Base-by-base conservation (phyloP, 2,113 vertebrate genomes). In the Labrus mixtus region DNA sequence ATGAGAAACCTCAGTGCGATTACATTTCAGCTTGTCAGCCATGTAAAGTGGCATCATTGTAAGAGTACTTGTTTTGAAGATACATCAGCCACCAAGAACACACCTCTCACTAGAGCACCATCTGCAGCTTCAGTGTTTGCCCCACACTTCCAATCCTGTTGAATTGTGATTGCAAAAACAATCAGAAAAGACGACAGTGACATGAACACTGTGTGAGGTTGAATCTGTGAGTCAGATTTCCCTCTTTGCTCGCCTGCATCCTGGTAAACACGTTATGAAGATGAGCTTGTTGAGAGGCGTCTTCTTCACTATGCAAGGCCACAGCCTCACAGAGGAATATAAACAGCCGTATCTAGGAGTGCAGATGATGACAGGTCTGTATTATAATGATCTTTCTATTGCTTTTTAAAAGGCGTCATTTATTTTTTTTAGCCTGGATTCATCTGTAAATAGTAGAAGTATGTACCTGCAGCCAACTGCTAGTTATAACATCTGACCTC, bases 151-250 rank as follows among this genome's bases (percentile, higher is more conserved):
- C 84, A 41, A 62, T 80, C 76, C 86, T 73, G 68, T 88, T 90
- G 82, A 87, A 77, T 87, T 62, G 75, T 29, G 78, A 78, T 74
- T 73, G 86, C 89, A 88, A 91, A 86, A 90, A 93, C 87, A 89
- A 88, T 93, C 90, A 87, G 89, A 82, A 72, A 63, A 80, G 76
- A 73, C 76, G 86, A 89, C 81, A 55, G 46, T 87, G 87, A 91
- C 90, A 86, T 60, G 66, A 86, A 64, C 56, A 65, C 80, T 78
- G 78, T 78, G 78, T 23, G 78, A 88, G 85, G 69, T 56, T 58
- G 85, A 81, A 93, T 92, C 86, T 91, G 82, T 78, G 81, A 91
- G 87, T 93, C 86, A 88, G 70, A 86, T 89, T 80, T 43, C 70
- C 83, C 68, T 76, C 67, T 79, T 84, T 84, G 71, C 77, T 43